Evolutionary conservation across 2,888 invertebrate species (phyloP), one percentile per base, ranked within the genome.

Genomic region (Orchesellides sinensis): DNA sequence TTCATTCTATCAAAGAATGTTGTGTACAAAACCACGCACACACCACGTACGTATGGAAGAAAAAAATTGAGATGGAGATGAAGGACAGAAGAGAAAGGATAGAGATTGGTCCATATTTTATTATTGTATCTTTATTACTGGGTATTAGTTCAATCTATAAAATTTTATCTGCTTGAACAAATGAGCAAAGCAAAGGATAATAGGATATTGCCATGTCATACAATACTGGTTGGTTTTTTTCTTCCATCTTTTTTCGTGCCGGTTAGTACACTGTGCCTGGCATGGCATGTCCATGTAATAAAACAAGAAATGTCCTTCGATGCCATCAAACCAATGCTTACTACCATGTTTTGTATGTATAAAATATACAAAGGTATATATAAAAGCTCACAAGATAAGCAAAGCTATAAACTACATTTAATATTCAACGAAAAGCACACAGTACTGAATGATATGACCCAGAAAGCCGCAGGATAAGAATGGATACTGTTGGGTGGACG

Each of bases 61-160:
- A 40, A 40, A n/a, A n/a, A 40, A 40, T 14, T n/a, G n/a, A 19
- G 21, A 21, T 52, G 12, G 56, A 56, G 14, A 8, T 17, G 19
- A 47, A 29, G 68, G 47, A 47, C 17, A 21, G 35, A 66, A 12
- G 63, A 40, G 40, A 56, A 70, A 40, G 56, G 54, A 54, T 56
- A 35, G 21, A 78, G 78, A 78, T 78, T 73, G 68, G 63, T 69
- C 61, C 74, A 82, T 82, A 82, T 69, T 75, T 81, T 81, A 81
- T 81, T 75, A 69, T 73, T 81, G 66, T 81, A 74, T 81, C 69
- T 82, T 82, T 82, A 75, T 82, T 69, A 75, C 68, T 69, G 63
- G 56, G 32, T 56, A 21, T 72, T 72, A 68, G 69, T 49, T 52
- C 69, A 74, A 69, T 74, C 82, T 82, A 82, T 82, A 75, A 69